Percentiles rank a stretch among this genome's conserved stretches.
These are phyloP conservation scores for Drosophila repleta DNA, from an alignment of 1,140 invertebrate genomes.

Conservation along the genomic window DNA sequence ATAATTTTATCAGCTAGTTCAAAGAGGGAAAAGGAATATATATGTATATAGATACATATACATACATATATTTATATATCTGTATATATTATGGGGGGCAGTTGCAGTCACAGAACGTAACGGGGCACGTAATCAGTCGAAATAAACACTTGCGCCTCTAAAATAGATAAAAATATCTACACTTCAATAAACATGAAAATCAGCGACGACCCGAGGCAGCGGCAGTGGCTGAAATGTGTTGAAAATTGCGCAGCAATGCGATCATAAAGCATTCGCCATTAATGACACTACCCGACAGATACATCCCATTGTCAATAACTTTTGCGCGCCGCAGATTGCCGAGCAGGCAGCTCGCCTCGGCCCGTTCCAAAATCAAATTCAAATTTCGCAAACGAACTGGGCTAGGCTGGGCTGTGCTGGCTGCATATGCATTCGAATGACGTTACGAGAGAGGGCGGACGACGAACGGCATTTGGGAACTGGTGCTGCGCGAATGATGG, in stretches of 20 bases:
- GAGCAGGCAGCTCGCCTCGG: not conserved
- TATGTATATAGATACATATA: constrained; percentile 11
- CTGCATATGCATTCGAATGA: constrained; percentile 44
- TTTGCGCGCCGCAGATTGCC: constrained; percentile 78
- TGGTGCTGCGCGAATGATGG: constrained; percentile 66
- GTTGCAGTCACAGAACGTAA: constrained; percentile 9
- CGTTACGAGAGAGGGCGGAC: constrained; percentile 9
- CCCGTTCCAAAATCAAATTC: constrained; percentile 77
- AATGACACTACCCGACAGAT: constrained; percentile 83
- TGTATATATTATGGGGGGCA: constrained; percentile 56
- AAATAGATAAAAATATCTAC: constrained; percentile 83
- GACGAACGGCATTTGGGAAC: not conserved
- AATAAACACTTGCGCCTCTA: constrained; percentile 81
- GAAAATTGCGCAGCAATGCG: constrained; percentile 82
- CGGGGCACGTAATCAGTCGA: constrained; percentile 72
- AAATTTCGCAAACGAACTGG: constrained; percentile 74
- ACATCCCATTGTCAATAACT: constrained; percentile 83
- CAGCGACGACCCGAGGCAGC: constrained; percentile 39
- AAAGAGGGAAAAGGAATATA: constrained; percentile 32
- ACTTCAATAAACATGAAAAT: constrained; percentile 83
- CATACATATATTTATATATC: not conserved
- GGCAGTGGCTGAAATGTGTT: constrained; percentile 66
- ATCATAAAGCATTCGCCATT: constrained; percentile 83
- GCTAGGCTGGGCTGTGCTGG: too few relatives aligned
- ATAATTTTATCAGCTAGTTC: constrained; percentile 70